Conservation (phyloP, 2,113 vertebrate species). For the Poeciliopsis retropinna region DNA sequence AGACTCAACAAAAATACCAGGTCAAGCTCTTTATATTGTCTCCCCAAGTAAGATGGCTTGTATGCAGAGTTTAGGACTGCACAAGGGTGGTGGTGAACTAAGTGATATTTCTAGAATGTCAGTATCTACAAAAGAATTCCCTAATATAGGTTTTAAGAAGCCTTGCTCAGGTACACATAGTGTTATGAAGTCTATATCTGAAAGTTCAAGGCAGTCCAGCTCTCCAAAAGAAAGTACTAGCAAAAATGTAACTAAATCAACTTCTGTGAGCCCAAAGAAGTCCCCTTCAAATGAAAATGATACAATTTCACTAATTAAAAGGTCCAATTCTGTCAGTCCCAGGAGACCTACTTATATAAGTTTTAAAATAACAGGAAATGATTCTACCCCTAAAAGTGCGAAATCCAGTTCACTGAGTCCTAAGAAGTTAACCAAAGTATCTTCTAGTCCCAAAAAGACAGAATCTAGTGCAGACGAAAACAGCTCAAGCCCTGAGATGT, state of each 20-base stretch:
- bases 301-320: not conserved
- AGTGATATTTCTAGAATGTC: not conserved
- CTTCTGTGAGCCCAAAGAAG: not conserved
- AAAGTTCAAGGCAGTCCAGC: not conserved
- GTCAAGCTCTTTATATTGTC: not conserved
- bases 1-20: not conserved
- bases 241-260: not conserved
- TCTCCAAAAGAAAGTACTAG: not conserved
- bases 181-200: not conserved
- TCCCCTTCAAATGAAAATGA: not conserved
- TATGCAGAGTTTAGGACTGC: not conserved
- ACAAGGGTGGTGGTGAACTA: not conserved
- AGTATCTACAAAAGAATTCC: not conserved
- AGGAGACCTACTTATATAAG: not conserved
- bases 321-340: not conserved
- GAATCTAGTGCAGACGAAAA: slow-evolving; percentile 4
- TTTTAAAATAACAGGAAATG: not conserved
- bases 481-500: not conserved
- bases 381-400: not conserved
- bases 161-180: not conserved
- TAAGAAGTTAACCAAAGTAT: not conserved
- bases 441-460: not conserved
- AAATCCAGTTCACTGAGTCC: slow-evolving; percentile 3
- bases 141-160: not conserved
- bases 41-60: not conserved